Base-by-base conservation (phyloP, 2,797 vertebrate genomes). In the Molossus molossus region DNA sequence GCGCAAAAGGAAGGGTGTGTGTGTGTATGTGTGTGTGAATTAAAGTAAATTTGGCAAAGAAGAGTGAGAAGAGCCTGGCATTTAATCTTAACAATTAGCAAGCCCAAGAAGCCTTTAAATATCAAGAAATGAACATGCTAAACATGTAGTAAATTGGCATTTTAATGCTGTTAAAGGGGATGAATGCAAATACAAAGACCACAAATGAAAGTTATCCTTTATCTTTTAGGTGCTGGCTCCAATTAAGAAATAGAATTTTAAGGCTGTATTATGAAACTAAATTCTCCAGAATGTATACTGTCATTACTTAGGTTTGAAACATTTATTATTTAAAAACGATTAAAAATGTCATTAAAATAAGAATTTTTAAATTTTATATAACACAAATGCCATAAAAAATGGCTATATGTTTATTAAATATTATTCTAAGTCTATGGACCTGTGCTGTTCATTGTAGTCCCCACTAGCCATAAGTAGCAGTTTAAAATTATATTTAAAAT, bases 61-160 rank as follows among this genome's bases (percentile, higher is more conserved):
- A 55, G 60, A 96, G 21, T 18, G 58, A 77, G 88, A 84, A 90
- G 50, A 97, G 2, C 5, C 72, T 83, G 20, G 6, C 95, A 97
- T 95, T 98, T 97, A 96, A 97, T 96, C 81, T 97, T 91, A 96
- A 96, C 45, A 96, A 93, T 97, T 97, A 96, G 85, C 10, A 97
- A 93, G 8, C 76, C 77, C 96, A 91, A 96, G 55, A 72, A 96
- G 72, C 15, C 12, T 94, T 97, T 95, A 96, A 97, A 95, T 97
- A 96, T 86, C 79, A 96, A 88, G 83, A 94, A 97, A 91, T 0
- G 81, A 95, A 79, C 65, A 96, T 3, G 1, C 9, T 96, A 73
- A 57, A 29, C 55, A 96, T 62, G 91, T 57, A 93, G 23, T 82
- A 96, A 94, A 96, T 89, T 96, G 89, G 57, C 55, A 72, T 93